Percentiles rank a stretch among this genome's conserved stretches.
Evolutionary conservation across 1,140 invertebrate species (phyloP).

Genomic region (Drosophila trapezifrons): DNA sequence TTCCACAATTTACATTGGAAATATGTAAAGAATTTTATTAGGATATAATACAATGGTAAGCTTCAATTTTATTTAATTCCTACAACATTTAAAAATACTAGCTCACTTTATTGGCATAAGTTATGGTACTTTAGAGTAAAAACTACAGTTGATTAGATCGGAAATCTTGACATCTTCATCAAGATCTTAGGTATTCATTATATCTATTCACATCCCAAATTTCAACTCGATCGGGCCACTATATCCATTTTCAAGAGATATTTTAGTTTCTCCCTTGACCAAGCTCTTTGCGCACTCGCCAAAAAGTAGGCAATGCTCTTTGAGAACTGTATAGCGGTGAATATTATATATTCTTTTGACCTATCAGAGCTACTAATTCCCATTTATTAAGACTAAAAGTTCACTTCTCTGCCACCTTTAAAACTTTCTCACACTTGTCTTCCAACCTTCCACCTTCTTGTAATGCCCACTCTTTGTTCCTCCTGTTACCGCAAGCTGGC

Average conservation of each 20-base stretch:
- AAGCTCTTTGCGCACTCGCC: neutral
- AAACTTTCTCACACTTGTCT: constrained; percentile 49
- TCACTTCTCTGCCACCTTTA: neutral
- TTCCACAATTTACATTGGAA: neutral
- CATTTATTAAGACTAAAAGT: no score
- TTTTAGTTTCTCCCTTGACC: neutral
- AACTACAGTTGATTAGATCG: no score
- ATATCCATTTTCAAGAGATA: neutral
- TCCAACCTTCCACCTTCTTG: constrained; percentile 1
- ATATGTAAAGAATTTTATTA: no score
- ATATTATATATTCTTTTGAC: neutral
- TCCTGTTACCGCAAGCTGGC: constrained; percentile 29
- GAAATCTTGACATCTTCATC: no score
- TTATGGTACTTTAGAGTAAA: no score
- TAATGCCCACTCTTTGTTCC: constrained; percentile 10
- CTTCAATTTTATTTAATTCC: no score
- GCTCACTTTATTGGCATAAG: no score
- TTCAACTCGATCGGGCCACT: neutral
- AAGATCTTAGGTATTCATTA: no score
- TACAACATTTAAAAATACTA: no score
- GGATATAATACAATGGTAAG: no score
- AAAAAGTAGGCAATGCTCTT: neutral
- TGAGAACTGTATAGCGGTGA: neutral
- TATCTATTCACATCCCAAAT: neutral
- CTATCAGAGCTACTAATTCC: neutral